Evolutionary conservation across 2,888 invertebrate genomes (phyloP), one percentile per base, ranked within the genome.

Genomic region (Agrenia bidenticulata): DNA sequence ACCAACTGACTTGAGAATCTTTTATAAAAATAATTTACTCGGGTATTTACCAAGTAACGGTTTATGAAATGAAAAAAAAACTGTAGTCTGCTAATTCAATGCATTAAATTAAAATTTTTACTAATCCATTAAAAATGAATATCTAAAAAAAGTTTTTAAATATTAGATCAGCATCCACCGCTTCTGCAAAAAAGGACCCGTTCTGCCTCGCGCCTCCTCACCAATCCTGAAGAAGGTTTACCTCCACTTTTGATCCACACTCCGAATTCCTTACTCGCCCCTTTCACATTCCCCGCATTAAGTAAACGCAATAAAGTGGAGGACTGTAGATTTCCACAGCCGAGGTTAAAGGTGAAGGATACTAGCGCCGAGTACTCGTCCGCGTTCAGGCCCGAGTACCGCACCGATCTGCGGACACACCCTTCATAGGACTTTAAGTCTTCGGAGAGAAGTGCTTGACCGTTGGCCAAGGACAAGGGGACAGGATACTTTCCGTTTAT

Each of bases 311-410:
- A 1, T 1, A 61, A 21, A 7, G 61, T 37, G 2, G 61, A 61
- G 4, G 37, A 11, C 37, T 21, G 4, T 7, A 61, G 39, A 27
- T 37, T 61, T 7, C 27, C 21, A 51, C 61, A 61, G n/a, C 61
- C 61, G 7, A 51, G 21, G 21, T 61, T 61, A 21, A 61, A 61
- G 24, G 53, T 15, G 23, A 61, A 61, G 1, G 61, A 61, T 4
- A 51, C 51, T 5, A 61, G 39, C 17, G 61, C 51, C 27, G 61
- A 61, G 50, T 26, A 61, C 39, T 61, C 51, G 24, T 61, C 24
- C 5, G 61, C 50, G 19, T 50, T 51, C 7, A 61, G 61, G 13
- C 21, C 21, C 5, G 17, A 2, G n/a, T 32, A 61, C 1, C 27
- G 27, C 5, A 61, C 23, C 1, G 50, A 50, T 17, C 7, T 21